Conservation (phyloP, 2,888 invertebrate genomes). For the Chesias legatella region DNA sequence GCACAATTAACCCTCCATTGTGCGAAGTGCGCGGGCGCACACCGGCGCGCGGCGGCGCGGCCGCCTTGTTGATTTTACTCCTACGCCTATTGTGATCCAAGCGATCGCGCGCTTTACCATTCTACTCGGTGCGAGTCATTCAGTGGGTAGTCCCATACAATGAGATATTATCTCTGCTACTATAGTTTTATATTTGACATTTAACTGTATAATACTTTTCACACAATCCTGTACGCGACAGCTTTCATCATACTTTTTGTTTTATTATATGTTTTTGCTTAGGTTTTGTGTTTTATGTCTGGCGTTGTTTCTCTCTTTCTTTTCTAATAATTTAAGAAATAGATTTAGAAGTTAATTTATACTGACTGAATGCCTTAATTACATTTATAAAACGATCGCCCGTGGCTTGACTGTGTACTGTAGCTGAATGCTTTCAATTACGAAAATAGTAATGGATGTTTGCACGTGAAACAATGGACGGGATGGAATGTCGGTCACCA, state of each 20-base stretch:
- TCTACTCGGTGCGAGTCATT: too few species aligned
- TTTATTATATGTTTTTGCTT: too few species aligned
- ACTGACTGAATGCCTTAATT: conserved; percentile 64
- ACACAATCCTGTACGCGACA: too few species aligned
- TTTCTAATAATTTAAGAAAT: conserved; percentile 60
- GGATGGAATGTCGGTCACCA: conserved; percentile 52
- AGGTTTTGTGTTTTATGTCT: too few species aligned
- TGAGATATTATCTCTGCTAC: conserved; percentile 66
- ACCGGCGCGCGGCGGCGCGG: conserved; percentile 9
- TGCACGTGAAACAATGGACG: conserved; percentile 44
- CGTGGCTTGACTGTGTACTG: too few species aligned
- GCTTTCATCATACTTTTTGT: too few species aligned
- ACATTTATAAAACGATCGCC: too few species aligned
- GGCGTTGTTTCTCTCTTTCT: too few species aligned
- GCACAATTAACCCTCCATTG: conserved; percentile 74
- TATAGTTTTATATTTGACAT: conserved; percentile 57
- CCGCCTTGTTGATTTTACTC: conserved; percentile 62
- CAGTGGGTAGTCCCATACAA: conserved; percentile 46
- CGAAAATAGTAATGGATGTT: conserved; percentile 28
- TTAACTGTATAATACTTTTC: conserved; percentile 58
- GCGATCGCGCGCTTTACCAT: conserved; percentile 59
- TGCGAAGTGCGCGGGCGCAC: conserved; percentile 56
- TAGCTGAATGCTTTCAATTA: conserved; percentile 18
- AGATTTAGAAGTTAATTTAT: conserved; percentile 47
- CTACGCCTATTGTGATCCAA: conserved; percentile 70